A percentile compares a stretch with the other conserved stretches of the same genome.
Evolutionary conservation across 2,888 invertebrate genomes (phyloP).

Genomic region (Drosophila helvetica): DNA sequence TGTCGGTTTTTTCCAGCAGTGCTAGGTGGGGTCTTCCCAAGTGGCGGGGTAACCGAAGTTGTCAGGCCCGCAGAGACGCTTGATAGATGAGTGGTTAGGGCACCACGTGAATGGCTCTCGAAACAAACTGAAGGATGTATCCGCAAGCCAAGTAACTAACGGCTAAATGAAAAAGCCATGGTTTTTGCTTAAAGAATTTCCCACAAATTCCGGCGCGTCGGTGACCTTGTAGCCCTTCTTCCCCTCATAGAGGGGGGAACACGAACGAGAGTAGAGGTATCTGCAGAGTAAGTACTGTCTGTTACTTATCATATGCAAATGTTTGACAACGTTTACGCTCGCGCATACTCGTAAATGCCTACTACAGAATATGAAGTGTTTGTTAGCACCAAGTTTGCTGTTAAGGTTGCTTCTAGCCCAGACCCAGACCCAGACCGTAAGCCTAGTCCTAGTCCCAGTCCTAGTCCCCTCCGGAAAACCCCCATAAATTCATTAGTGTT

Average conservation of each 20-base stretch:
- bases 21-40: not conserved
- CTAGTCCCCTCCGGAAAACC: not conserved
- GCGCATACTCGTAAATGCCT: constrained; percentile 62
- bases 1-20: constrained; percentile 15
- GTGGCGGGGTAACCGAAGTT: constrained; percentile 20
- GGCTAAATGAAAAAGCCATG: constrained; percentile 15
- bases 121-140: constrained; percentile 29
- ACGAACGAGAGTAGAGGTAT: constrained; percentile 3
- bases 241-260: not conserved
- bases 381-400: constrained; percentile 17
- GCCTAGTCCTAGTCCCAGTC: not conserved
- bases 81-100: constrained; percentile 35
- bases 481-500: constrained; percentile 2
- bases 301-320: constrained; percentile 70
- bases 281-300: constrained; percentile 22
- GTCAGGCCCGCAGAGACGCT: constrained; percentile 36
- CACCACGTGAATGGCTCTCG: constrained; percentile 4
- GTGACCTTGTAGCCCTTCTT: not conserved
- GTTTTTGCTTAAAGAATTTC: not conserved
- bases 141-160: constrained; percentile 13
- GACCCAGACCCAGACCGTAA: not conserved
- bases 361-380: constrained; percentile 48
- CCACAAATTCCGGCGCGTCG: not conserved
- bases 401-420: not conserved
- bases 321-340: constrained; percentile 55